Evolutionary conservation across 1,140 invertebrate species (phyloP).

Genomic region (Arctopsyche grandis): DNA sequence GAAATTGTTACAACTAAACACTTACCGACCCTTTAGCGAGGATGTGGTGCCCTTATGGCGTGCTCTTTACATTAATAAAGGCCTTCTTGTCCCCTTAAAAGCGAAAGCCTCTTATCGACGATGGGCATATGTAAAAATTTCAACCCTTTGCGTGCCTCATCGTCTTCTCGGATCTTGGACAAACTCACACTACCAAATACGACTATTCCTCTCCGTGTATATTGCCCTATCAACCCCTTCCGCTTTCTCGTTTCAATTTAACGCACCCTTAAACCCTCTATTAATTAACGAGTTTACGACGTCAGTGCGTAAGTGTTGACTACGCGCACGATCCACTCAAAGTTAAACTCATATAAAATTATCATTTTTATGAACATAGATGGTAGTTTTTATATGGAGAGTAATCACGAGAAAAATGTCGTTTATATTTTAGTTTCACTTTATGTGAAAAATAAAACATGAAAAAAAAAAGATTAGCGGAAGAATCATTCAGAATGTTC

Average conservation of each 20-base stretch:
- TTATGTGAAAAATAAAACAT: too few relatives aligned
- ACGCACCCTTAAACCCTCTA: constrained; percentile 4
- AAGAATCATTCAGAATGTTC: too few relatives aligned
- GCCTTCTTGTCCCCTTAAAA: not conserved
- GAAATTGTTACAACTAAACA: too few relatives aligned
- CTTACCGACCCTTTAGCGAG: too few relatives aligned
- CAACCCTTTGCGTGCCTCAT: constrained; percentile 20
- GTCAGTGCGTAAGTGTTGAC: not conserved
- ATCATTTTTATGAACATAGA: too few relatives aligned
- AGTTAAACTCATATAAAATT: too few relatives aligned
- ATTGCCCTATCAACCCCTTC: not conserved
- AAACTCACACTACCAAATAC: not conserved
- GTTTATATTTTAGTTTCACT: too few relatives aligned
- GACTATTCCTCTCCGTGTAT: not conserved
- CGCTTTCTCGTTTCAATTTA: not conserved
- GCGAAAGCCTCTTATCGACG: constrained; percentile 23
- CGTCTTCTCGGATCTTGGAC: constrained; percentile 24
- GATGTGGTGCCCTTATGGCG: too few relatives aligned
- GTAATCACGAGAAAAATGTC: too few relatives aligned
- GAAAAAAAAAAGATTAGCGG: too few relatives aligned
- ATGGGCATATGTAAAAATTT: constrained; percentile 22
- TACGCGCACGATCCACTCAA: not conserved
- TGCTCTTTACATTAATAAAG: too few relatives aligned
- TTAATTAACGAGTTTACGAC: constrained; percentile 29
- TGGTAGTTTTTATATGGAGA: too few relatives aligned